Evolutionary conservation across 2,888 invertebrate species (phyloP), one percentile per base, ranked within the genome.

Genomic region (Netelia fuscicornis): DNA sequence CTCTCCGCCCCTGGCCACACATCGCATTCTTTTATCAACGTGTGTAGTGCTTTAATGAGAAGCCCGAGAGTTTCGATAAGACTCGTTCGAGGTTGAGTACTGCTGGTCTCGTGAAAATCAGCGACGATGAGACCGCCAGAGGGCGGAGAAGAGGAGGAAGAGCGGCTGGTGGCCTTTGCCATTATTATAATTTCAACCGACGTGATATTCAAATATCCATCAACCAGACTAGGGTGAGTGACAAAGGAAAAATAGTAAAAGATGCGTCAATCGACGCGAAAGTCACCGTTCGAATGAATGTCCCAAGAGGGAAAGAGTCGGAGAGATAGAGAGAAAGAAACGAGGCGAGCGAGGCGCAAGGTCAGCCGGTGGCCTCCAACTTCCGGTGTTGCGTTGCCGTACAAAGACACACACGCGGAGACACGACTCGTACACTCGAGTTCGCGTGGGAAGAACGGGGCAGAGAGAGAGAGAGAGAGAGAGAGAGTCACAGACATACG

Each of bases 341-440:
- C 89, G n/a, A 42, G 52, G 37, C 56, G 62, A 54, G 87, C 91
- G 90, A 92, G 90, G 90, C 90, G 91, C 93, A 93, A 93, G 93
- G 93, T 93, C 93, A 93, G 90, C 87, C 92, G 88, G 90, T 93
- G 93, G 93, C 93, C 93, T 93, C 93, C 90, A 93, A 93, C 93
- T 93, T 93, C 93, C 93, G 93, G 92, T 92, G 90, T 90, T 92
- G 90, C 54, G 62, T 89, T 91, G 79, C 76, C 78, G 37, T 65
- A 72, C 58, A 80, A 80, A 82, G 75, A 74, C 84, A 87, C 86
- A 89, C 87, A 88, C 85, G 77, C 86, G 85, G 78, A 75, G 65
- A 64, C 58, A 79, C 81, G 75, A 80, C 54, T n/a, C 17, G 62
- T 68, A 70, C 81, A 81, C 71, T 65, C 75, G 76, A 62, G 70